phyloP scores from a whole-genome alignment of 2,113 vertebrate species.

The Pseudolaguvia tuberculata region DNA sequence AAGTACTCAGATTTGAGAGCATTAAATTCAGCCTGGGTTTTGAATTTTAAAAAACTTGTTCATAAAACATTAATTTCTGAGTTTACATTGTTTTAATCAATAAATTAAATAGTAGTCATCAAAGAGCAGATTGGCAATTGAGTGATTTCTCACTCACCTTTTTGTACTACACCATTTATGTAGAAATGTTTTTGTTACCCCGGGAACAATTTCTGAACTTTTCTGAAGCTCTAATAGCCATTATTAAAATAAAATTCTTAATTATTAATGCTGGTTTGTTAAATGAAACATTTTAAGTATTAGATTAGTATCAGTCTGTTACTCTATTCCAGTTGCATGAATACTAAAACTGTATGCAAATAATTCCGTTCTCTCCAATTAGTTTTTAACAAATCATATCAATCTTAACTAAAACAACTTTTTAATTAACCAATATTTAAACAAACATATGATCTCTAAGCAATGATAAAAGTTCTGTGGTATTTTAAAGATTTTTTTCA shows the following conservation, averaged over 20 bases:
- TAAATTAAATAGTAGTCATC: neutral
- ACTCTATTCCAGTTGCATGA: slow-evolving; percentile 3
- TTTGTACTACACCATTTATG: neutral
- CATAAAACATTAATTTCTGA: neutral
- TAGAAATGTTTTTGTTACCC: neutral
- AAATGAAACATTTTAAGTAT: neutral
- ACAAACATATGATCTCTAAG: neutral
- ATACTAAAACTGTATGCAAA: neutral
- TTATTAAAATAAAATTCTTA: neutral
- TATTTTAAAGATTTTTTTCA: neutral
- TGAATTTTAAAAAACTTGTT: too few relatives aligned
- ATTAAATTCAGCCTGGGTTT: neutral
- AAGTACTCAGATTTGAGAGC: neutral
- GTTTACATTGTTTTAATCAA: too few relatives aligned
- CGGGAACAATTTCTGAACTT: neutral
- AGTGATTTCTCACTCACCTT: too few relatives aligned
- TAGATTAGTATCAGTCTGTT: slow-evolving; percentile 1
- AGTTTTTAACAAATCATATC: neutral
- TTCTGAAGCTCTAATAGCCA: neutral
- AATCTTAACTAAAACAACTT: neutral
- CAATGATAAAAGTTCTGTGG: too few relatives aligned
- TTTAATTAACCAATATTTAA: neutral
- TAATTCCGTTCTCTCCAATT: neutral
- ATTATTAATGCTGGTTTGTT: neutral
- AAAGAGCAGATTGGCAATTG: neutral